Percentiles rank a stretch among this genome's conserved stretches.
phyloP scores from a whole-genome alignment of 2,797 vertebrate species.

The Pangasius krempfi region DNA sequence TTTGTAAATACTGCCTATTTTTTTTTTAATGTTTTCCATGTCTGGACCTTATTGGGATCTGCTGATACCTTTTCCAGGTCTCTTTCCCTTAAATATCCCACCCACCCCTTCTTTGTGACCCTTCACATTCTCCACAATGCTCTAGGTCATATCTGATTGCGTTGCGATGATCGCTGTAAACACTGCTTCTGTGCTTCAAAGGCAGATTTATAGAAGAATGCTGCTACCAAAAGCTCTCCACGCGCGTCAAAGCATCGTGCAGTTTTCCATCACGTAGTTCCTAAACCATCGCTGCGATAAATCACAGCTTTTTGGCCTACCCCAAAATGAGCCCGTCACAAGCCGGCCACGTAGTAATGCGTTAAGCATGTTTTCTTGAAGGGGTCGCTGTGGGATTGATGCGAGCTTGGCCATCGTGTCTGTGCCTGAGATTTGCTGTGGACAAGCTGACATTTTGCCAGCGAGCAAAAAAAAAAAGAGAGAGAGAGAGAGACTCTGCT shows the following conservation, averaged over 20 bases:
- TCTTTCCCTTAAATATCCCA: constrained; percentile 47
- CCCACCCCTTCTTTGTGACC: constrained; percentile 37
- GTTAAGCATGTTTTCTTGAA: constrained; percentile 49
- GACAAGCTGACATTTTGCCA: constrained; percentile 47
- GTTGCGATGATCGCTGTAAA: constrained; percentile 21
- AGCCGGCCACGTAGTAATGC: constrained; percentile 47
- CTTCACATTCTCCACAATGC: constrained; percentile 36
- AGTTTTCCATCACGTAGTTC: constrained; percentile 55
- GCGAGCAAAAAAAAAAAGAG: constrained; percentile 9
- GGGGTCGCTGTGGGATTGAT: constrained; percentile 32
- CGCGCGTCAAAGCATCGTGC: constrained; percentile 24
- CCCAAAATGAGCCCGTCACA: constrained; percentile 31
- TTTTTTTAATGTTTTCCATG: constrained; percentile 56
- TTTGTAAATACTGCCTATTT: constrained; percentile 63
- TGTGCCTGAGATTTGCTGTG: constrained; percentile 36
- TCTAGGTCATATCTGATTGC: constrained; percentile 37
- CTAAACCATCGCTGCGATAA: constrained; percentile 45
- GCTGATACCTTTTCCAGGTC: constrained; percentile 61
- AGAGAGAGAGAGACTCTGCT: constrained; percentile 27
- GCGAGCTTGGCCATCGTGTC: constrained; percentile 36
- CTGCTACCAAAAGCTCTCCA: constrained; percentile 40
- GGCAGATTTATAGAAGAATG: constrained; percentile 53
- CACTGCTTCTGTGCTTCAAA: constrained; percentile 33
- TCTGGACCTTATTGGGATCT: constrained; percentile 55
- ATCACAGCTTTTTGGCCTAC: constrained; percentile 46